Evolutionary conservation across 2,113 vertebrate genomes (phyloP).

Genomic region (Sardina pilchardus): DNA sequence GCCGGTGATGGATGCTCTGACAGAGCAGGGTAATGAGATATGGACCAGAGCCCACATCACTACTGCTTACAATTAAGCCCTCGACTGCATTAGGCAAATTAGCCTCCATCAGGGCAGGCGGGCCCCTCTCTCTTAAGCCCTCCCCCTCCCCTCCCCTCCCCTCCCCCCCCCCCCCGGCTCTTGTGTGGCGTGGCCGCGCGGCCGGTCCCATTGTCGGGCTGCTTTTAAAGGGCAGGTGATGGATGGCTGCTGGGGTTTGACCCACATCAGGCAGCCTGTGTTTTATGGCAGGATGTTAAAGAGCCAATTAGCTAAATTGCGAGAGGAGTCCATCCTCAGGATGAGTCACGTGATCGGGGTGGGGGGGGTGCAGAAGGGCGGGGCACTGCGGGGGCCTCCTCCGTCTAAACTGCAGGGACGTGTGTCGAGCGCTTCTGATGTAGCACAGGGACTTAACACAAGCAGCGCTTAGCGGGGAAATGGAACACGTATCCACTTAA

Average conservation of each 20-base stretch:
- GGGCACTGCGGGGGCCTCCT: not conserved
- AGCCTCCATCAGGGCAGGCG: constrained; percentile 34
- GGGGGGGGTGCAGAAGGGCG: not conserved
- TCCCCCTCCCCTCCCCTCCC: constrained; percentile 4
- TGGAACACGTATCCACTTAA: not conserved
- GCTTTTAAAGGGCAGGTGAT: constrained; percentile 80
- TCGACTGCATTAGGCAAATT: constrained; percentile 87
- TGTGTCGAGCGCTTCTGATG: not conserved
- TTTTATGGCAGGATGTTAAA: constrained; percentile 76
- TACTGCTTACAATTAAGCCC: constrained; percentile 72
- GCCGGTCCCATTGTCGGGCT: constrained; percentile 63
- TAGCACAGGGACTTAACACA: not conserved
- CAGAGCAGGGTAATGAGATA: constrained; percentile 15
- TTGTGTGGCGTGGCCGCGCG: not conserved
- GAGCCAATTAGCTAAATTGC: constrained; percentile 80
- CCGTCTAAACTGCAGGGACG: not conserved
- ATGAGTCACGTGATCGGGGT: constrained; percentile 18
- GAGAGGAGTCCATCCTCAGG: constrained; percentile 73
- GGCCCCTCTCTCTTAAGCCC: not conserved
- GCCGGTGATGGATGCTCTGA: constrained; percentile 9
- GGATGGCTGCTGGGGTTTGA: constrained; percentile 75
- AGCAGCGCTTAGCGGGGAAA: no score
- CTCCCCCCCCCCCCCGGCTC: not conserved
- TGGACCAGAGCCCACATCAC: not conserved
- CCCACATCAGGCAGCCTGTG: constrained; percentile 71